phyloP scores from a whole-genome alignment of 2,888 invertebrate species.

The Ectemnius cavifrons region DNA sequence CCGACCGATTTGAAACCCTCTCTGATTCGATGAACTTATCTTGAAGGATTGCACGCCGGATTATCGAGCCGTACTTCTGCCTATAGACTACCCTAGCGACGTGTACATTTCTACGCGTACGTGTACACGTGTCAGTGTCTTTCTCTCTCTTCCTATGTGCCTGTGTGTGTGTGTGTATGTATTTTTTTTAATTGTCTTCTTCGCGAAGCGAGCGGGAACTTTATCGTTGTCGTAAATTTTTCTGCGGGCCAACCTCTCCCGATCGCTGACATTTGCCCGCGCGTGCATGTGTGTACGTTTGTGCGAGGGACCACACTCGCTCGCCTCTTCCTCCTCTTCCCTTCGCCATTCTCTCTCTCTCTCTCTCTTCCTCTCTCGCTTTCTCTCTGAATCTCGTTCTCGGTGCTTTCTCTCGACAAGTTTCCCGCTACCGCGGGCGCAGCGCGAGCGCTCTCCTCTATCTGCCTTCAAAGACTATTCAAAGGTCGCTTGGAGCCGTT shows the following conservation, averaged over 20 bases:
- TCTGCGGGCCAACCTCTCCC: slow-evolving; percentile 35
- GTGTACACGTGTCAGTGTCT: too few species aligned
- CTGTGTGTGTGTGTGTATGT: not conserved
- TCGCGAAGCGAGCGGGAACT: slow-evolving; percentile 27
- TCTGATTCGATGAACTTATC: slow-evolving; percentile 14
- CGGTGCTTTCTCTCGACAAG: not conserved
- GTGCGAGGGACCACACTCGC: not conserved
- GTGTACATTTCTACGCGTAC: too few species aligned
- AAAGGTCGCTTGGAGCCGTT: slow-evolving; percentile 75
- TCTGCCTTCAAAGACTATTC: slow-evolving; percentile 67
- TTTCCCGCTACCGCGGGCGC: too few species aligned
- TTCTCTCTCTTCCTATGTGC: too few species aligned
- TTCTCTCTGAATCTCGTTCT: slow-evolving; percentile 37
- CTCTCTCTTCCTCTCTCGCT: slow-evolving; percentile 40
- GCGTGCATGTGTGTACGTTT: slow-evolving; percentile 1
- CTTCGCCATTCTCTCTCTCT: slow-evolving; percentile 13
- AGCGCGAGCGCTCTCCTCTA: not conserved
- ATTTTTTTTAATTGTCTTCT: slow-evolving; percentile 38
- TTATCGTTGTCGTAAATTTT: slow-evolving; percentile 55
- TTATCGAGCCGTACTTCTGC: slow-evolving; percentile 9
- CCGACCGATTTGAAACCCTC: not conserved
- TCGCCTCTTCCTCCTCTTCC: slow-evolving; percentile 10
- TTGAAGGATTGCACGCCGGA: slow-evolving; percentile 5
- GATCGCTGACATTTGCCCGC: slow-evolving; percentile 43
- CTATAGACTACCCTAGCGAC: too few species aligned